Base-by-base conservation (phyloP, 2,113 vertebrate species). In the Colius striatus region DNA sequence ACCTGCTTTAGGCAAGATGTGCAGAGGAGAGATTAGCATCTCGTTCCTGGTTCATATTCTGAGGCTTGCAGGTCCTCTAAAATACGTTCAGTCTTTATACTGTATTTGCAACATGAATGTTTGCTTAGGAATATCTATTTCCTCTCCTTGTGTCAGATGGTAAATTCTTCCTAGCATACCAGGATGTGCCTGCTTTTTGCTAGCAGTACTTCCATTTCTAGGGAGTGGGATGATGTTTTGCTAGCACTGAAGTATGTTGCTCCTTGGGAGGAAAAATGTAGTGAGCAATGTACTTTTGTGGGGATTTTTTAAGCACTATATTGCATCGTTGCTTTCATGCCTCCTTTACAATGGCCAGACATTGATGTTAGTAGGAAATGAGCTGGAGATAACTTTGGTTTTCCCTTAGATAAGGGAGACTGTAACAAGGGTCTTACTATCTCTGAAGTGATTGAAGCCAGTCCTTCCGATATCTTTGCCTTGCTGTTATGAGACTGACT, bases 281-380 rank as follows among this genome's bases (percentile, higher is more conserved):
- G 41, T 8, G 17, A 81, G 65, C 27, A 29, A 10, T 25, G n/a
- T 41, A 43, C 54, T 92, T 76, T 6, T 43, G 43, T 4, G 47
- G 36, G 10, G 1, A 0, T 12, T 68, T 73, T 71, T 50, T 25
- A 55, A 86, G 19, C 5, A 1, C 34, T 70, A 0, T 32, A 10
- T 48, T 79, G 36, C 27, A 4, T 54, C 83, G 80, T 84, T 77
- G 57, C 60, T 80, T 84, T 88, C 45, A 1, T 13, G 29, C 53
- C 70, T 74, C 48, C 38, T 86, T 83, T 75, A 16, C 0, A 5
- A 23, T 16, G 5, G 27, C 43, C 63, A 55, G 51, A 6, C 13
- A 0, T 10, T 10, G 32, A 0, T 4, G 1, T 51, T 58, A 36
- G 34, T 55, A 23, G 66, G 85, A 57, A 73, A 43, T 11, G 48